Evolutionary conservation across 2,888 invertebrate genomes (phyloP).

Genomic region (Cosmia pyralina): DNA sequence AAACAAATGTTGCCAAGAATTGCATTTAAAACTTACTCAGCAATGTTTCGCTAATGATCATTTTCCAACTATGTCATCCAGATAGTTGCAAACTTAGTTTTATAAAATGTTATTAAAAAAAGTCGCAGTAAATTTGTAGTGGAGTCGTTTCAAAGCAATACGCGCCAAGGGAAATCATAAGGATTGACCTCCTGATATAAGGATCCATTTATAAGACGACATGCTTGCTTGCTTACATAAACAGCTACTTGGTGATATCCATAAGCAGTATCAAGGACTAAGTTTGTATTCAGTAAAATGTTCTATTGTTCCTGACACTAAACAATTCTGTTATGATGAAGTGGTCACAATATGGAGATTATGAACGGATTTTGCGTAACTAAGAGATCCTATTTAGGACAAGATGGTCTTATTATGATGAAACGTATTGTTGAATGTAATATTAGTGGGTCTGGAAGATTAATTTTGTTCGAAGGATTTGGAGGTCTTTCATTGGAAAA

Average conservation of each 20-base stretch:
- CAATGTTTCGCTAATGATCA: constrained; percentile 45
- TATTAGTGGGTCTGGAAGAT: constrained; percentile 22
- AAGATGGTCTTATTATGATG: constrained; percentile 43
- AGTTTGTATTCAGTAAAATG: constrained; percentile 50
- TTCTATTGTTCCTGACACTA: constrained; percentile 58
- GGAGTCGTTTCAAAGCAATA: constrained; percentile 63
- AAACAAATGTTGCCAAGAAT: constrained; percentile 47
- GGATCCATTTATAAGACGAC: constrained; percentile 48
- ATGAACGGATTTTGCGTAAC: constrained; percentile 42
- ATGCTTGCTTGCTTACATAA: constrained; percentile 57
- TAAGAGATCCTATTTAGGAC: constrained; percentile 48
- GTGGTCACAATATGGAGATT: constrained; percentile 59
- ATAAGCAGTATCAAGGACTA: constrained; percentile 35
- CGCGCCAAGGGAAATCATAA: constrained; percentile 70
- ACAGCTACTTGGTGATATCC: constrained; percentile 50
- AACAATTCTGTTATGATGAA: constrained; percentile 54
- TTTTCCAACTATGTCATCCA: constrained; percentile 48
- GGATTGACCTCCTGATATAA: constrained; percentile 58
- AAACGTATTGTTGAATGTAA: constrained; percentile 37
- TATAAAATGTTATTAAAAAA: constrained; percentile 58
- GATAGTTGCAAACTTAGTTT: constrained; percentile 65
- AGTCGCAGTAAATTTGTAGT: constrained; percentile 52
- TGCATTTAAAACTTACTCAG: constrained; percentile 41
- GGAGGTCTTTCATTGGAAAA: constrained; percentile 3
- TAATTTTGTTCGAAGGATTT: constrained; percentile 21